These are phyloP conservation scores for Falco berigora DNA, from an alignment of 2,797 vertebrate genomes.

Conservation along the genomic window DNA sequence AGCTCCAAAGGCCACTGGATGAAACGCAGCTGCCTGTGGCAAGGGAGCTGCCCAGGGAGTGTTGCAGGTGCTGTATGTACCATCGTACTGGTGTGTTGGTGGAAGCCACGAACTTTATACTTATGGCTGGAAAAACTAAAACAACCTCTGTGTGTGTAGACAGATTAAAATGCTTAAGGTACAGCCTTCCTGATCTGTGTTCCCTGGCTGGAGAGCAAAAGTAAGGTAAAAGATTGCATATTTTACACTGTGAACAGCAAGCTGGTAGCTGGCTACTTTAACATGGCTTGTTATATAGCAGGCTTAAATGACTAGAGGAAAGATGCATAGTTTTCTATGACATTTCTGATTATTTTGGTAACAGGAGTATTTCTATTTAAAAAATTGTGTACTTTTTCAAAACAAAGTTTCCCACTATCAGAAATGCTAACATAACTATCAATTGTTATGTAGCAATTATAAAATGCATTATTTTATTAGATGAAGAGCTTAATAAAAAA, in stretches of 20 bases:
- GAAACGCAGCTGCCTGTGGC: not conserved
- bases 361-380: conserved; percentile 28
- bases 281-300: not conserved
- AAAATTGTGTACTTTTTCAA: not conserved
- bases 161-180: not conserved
- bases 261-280: not conserved
- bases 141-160: not conserved
- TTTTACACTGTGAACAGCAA: conserved; percentile 17
- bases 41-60: not conserved
- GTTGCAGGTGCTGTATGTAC: fast-evolving
- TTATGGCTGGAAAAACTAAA: not conserved
- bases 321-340: conserved; percentile 32
- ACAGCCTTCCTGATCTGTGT: not conserved
- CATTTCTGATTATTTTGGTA: conserved; percentile 52
- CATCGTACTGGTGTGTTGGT: fast-evolving
- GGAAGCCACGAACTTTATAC: not conserved
- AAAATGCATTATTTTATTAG: not conserved
- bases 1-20: not conserved
- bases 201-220: not conserved
- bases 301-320: not conserved
- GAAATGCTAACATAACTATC: not conserved
- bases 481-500: not conserved
- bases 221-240: not conserved
- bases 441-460: not conserved
- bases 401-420: not conserved